Evolutionary conservation across 2,113 vertebrate genomes (phyloP).

Genomic region (Bufo gargarizans): DNA sequence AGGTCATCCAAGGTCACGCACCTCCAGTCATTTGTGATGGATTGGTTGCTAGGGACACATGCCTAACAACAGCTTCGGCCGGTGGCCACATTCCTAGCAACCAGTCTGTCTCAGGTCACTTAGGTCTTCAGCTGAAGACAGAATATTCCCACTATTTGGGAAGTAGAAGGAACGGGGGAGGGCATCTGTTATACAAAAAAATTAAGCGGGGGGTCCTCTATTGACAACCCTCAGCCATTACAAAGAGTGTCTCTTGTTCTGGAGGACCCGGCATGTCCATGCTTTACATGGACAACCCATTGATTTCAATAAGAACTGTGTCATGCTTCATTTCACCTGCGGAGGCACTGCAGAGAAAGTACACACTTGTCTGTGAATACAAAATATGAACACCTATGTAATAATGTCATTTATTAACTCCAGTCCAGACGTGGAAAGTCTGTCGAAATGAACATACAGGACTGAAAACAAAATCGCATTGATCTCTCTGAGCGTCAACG

Average conservation of each 20-base stretch:
- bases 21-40: too few species aligned
- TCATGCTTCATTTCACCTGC: neutral
- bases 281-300: neutral
- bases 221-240: neutral
- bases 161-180: too few species aligned
- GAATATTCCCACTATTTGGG: too few species aligned
- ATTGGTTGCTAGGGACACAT: too few species aligned
- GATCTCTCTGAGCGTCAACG: neutral
- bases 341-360: neutral
- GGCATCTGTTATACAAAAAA: too few species aligned
- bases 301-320: neutral
- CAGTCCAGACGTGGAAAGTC: neutral
- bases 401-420: constrained; percentile 27
- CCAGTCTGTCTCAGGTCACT: too few species aligned
- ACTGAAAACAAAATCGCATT: neutral
- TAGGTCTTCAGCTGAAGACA: too few species aligned
- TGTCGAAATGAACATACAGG: neutral
- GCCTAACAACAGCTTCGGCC: too few species aligned
- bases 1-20: too few species aligned
- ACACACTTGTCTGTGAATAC: neutral
- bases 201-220: neutral
- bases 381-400: neutral
- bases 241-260: neutral
- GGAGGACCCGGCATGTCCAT: neutral
- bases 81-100: too few species aligned